Evolutionary conservation across 1,140 invertebrate species (phyloP).

Genomic region (Cataglyphis hispanica): DNA sequence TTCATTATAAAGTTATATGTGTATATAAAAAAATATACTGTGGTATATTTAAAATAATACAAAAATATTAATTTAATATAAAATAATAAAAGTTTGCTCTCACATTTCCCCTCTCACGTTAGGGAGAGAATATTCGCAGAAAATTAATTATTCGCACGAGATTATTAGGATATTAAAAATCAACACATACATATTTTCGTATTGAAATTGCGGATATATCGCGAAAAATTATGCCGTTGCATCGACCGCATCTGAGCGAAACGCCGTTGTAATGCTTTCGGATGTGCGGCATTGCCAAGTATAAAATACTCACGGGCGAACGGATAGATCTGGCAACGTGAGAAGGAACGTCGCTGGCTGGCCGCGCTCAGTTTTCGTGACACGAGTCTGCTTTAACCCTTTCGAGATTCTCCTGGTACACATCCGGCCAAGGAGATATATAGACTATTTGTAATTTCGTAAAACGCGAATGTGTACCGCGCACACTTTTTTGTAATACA

Average conservation of each 20-base stretch:
- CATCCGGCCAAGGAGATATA: neutral
- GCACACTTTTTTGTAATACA: neutral
- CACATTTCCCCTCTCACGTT: neutral
- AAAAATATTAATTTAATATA: neutral
- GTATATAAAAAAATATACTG: neutral
- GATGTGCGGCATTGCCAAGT: neutral
- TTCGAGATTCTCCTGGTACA: neutral
- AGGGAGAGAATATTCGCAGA: neutral
- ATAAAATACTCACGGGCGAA: neutral
- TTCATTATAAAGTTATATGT: neutral
- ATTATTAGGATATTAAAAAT: neutral
- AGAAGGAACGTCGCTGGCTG: slow-evolving; percentile 26
- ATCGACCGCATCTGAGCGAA: neutral
- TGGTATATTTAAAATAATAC: neutral
- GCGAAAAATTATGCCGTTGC: neutral
- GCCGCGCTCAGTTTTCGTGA: slow-evolving; percentile 39
- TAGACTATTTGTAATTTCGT: neutral
- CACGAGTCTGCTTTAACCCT: slow-evolving; percentile 37
- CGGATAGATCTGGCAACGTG: slow-evolving; percentile 41
- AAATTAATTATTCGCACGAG: neutral
- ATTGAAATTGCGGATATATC: neutral
- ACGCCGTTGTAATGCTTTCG: slow-evolving; percentile 3
- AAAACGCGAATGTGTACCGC: neutral
- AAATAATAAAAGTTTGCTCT: neutral
- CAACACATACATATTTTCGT: neutral